These are phyloP conservation scores for Zeugodacus cucurbitae DNA, from an alignment of 1,140 invertebrate genomes.

Conservation along the genomic window DNA sequence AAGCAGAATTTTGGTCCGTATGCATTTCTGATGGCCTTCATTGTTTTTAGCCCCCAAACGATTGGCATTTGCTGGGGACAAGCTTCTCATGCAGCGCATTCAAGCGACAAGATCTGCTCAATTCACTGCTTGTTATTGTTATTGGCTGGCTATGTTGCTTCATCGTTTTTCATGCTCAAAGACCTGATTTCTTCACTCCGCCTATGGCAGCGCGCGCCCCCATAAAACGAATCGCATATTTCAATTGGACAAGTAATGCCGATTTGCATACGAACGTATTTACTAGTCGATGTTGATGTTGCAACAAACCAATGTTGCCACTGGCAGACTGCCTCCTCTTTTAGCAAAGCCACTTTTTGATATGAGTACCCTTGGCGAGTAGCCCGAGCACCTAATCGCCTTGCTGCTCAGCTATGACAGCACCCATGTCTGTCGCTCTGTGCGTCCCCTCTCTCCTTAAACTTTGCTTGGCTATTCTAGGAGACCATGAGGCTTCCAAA, in stretches of 20 bases:
- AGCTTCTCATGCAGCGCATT: slow-evolving; percentile 9
- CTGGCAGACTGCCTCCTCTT: background rate
- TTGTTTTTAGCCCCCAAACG: background rate
- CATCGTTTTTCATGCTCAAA: background rate
- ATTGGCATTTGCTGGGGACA: background rate
- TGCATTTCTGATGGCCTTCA: background rate
- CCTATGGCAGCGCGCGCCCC: background rate
- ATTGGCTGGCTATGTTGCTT: background rate
- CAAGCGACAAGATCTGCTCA: slow-evolving; percentile 19
- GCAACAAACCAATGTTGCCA: background rate
- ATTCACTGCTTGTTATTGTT: background rate
- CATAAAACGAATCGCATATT: background rate
- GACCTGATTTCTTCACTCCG: background rate
- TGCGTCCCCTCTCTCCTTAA: background rate
- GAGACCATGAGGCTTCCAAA: background rate
- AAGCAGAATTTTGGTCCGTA: too few species aligned
- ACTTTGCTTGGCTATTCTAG: background rate
- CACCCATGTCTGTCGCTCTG: background rate
- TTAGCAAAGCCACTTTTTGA: background rate
- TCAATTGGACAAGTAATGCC: background rate
- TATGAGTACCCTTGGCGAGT: slow-evolving; percentile 3
- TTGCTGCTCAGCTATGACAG: slow-evolving; percentile 24
- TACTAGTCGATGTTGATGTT: background rate
- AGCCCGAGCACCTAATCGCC: slow-evolving; percentile 8
- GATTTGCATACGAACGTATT: slow-evolving; percentile 2